Evolutionary conservation across 1,140 invertebrate genomes (phyloP), one percentile per base, ranked within the genome.

Genomic region (Hylaeus volcanicus): DNA sequence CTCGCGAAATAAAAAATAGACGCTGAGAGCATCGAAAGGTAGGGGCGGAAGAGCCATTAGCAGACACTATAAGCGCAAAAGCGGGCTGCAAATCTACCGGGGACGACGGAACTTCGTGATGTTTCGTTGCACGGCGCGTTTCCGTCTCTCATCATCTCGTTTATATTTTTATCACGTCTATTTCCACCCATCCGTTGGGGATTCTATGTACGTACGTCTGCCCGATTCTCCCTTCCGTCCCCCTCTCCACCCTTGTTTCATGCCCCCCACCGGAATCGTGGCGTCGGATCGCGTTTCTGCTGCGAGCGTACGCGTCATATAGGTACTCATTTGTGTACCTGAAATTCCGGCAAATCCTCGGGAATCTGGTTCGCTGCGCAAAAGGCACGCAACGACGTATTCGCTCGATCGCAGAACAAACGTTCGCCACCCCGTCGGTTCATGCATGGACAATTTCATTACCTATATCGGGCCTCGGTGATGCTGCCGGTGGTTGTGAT

Each of bases 391-490:
- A 86, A 86, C 77, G 73, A 87, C 83, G 81, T 86, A 86, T 86
- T 85, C 85, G 75, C 73, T 71, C 81, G 81, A 86, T 84, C 81
- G 78, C 81, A 86, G 90, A 88, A 90, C 90, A 91, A 91, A 90
- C 86, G 88, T 87, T 75, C 72, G 58, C 63, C 83, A 72, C 64
- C 75, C 63, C 73, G 70, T 75, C 39, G 74, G 74, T 75, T 83
- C 86, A 87, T 88, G 90, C 90, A 89, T 87, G 91, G 89, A 92
- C 91, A 91, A 91, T 92, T 92, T 92, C 91, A 92, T 92, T 92
- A 91, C 90, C 89, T 83, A 89, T 90, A 91, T 91, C 74, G 73
- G 14, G 65, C 65, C 12, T 53, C 63, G 79, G 74, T 70, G 74
- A 70, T 48, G 79, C 39, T 63, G 73, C 60, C 41, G 77, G 61